These are phyloP conservation scores for Phylloscopus collybita DNA, from an alignment of 2,797 vertebrate species.

Conservation along the genomic window DNA sequence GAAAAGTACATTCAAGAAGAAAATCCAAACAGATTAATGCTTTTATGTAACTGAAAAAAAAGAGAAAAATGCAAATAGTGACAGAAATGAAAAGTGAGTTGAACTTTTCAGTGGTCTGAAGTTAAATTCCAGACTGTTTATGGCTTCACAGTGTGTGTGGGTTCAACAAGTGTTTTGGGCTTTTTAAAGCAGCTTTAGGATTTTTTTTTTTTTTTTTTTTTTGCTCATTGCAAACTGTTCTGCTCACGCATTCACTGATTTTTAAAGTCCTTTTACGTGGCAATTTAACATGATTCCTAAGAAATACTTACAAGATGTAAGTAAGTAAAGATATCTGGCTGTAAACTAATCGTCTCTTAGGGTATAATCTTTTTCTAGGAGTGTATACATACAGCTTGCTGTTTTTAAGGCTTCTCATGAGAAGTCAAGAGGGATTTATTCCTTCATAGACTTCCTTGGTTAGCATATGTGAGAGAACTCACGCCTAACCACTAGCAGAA, in stretches of 20 bases:
- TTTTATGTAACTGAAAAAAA: not conserved
- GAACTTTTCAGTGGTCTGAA: not conserved
- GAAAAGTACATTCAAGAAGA: not conserved
- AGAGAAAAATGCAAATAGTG: not conserved
- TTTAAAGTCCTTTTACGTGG: not conserved
- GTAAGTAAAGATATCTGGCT: not conserved
- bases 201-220: not conserved
- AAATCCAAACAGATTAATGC: not conserved
- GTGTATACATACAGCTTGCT: not conserved
- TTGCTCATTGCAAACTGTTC: not conserved
- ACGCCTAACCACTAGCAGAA: constrained; percentile 3
- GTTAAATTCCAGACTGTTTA: not conserved
- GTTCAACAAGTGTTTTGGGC: not conserved
- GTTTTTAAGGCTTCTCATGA: not conserved
- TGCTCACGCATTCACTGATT: not conserved
- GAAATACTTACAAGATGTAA: not conserved
- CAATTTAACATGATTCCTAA: not conserved
- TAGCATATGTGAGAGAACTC: not conserved
- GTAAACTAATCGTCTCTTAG: not conserved
- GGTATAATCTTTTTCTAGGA: not conserved
- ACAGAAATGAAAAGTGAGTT: constrained; percentile 5
- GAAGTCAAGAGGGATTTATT: not conserved
- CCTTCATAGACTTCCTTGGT: not conserved
- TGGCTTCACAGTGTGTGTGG: not conserved
- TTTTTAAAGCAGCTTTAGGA: not conserved